Base-by-base conservation (phyloP, 2,888 invertebrate species). In the Stictocephala bisonia region DNA sequence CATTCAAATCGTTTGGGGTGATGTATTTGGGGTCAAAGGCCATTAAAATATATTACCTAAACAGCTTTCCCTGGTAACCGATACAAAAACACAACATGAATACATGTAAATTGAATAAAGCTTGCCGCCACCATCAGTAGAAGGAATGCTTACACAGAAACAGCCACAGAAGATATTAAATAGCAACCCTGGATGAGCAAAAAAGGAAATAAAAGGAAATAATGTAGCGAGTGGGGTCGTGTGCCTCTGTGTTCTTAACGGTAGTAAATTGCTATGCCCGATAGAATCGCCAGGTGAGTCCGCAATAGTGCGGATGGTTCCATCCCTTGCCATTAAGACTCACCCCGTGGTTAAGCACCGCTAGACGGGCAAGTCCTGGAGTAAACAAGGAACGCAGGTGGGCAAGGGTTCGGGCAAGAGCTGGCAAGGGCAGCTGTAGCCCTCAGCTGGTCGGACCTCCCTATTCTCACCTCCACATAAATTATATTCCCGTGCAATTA, bases 401-500 rank as follows among this genome's bases (percentile, higher is more conserved):
- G 35, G 60, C 44, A 64, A 64, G 64, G 64, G 64, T 64, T 64
- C 44, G 44, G 64, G 4, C 4, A 7, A 15, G 15, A 2, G 11
- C 26, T 26, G 60, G 40, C 64, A 40, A 56, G 56, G 56, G 41
- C 64, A 64, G 64, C 22, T 64, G 64, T 26, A 9, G 44, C 41
- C 64, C 27, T 64, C 64, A 60, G 60, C 60, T 60, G 60, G n/a
- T n/a, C n/a, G n/a, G n/a, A n/a, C n/a, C n/a, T n/a, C n/a, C n/a
- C 60, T 60, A 40, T 60, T 64, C 64, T 64, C 64, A 64, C 64
- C 64, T 64, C 40, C 26, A 44, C 64, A 64, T 64, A 64, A 64
- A 64, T 64, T 64, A 64, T 64, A 41, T 41, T 64, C 64, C n/a
- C 64, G 64, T 60, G 44, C 64, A 64, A 64, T 64, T 64, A 64